Evolutionary conservation across 2,797 vertebrate species (phyloP).

Genomic region (Setipinna tenuifilis): DNA sequence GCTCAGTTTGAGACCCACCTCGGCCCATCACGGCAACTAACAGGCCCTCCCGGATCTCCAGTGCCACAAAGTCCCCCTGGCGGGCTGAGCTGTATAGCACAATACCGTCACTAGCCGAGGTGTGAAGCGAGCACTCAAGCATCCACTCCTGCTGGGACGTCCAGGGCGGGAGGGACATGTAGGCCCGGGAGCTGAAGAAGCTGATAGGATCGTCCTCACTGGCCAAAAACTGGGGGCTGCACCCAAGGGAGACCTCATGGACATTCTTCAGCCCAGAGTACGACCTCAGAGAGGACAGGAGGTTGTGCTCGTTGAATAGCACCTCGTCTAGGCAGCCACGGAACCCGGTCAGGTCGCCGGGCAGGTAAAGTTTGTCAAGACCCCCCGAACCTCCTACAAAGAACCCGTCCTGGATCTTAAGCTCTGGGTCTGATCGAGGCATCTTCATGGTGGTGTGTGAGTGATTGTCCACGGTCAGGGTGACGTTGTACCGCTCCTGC

Average conservation of each 20-base stretch:
- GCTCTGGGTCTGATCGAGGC: conserved; percentile 63
- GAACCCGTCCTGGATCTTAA: conserved; percentile 78
- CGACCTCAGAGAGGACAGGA: conserved; percentile 83
- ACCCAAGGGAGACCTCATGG: conserved; percentile 87
- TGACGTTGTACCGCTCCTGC: conserved; percentile 70
- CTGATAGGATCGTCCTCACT: conserved; percentile 84
- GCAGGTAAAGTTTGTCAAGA: conserved; percentile 77
- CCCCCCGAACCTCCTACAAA: conserved; percentile 80
- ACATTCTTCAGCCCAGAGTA: conserved; percentile 83
- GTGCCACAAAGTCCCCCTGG: conserved; percentile 80
- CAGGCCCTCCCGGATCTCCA: conserved; percentile 85
- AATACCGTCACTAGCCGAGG: conserved; percentile 79
- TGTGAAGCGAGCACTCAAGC: conserved; percentile 81
- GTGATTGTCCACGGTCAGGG: conserved; percentile 80
- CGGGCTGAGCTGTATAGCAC: conserved; percentile 84
- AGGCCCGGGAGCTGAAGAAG: conserved; percentile 93
- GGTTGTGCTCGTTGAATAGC: conserved; percentile 81
- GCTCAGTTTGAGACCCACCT: conserved; percentile 71
- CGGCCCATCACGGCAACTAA: conserved; percentile 78
- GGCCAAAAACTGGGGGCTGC: conserved; percentile 89
- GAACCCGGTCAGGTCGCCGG: conserved; percentile 70
- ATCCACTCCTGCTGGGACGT: conserved; percentile 65
- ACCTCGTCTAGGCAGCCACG: conserved; percentile 86
- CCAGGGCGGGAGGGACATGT: conserved; percentile 81
- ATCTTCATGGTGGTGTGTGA: conserved; percentile 71